A percentile compares a stretch with the other conserved stretches of the same genome.
phyloP scores from a whole-genome alignment of 2,888 invertebrate genomes.

The Mesopsocus fuscifrons region DNA sequence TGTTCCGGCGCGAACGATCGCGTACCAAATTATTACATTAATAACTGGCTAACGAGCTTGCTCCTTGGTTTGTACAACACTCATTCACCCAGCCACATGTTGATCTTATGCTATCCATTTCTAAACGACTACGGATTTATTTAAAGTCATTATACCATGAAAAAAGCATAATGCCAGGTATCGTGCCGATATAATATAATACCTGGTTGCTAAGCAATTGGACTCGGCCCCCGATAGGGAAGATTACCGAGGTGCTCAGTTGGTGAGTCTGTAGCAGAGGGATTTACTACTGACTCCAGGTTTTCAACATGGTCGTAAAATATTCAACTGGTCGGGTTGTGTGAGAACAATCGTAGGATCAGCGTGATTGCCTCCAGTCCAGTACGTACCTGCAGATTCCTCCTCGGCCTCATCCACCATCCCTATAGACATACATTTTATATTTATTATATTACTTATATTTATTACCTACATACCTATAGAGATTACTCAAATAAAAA shows the following conservation, averaged over 20 bases:
- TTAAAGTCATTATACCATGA: background rate
- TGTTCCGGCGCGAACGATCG: too few relatives aligned
- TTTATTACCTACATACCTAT: too few relatives aligned
- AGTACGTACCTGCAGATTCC: background rate
- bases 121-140: background rate
- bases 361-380: conserved; percentile 5
- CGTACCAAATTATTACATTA: background rate
- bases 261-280: background rate
- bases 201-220: too few relatives aligned
- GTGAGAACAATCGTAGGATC: conserved; percentile 10
- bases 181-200: background rate
- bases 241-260: background rate
- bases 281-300: background rate
- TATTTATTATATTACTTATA: too few relatives aligned
- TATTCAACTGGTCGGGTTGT: background rate
- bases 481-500: too few relatives aligned
- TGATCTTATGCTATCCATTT: too few relatives aligned
- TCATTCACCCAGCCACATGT: background rate
- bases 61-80: background rate
- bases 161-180: background rate
- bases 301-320: background rate
- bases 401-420: background rate
- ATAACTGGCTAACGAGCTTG: background rate
- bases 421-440: too few relatives aligned
- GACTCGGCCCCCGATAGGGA: too few relatives aligned